A percentile compares a stretch with the other conserved stretches of the same genome.
These are phyloP conservation scores for Protomyctophum bolini DNA, from an alignment of 2,113 vertebrate genomes.

Conservation along the genomic window DNA sequence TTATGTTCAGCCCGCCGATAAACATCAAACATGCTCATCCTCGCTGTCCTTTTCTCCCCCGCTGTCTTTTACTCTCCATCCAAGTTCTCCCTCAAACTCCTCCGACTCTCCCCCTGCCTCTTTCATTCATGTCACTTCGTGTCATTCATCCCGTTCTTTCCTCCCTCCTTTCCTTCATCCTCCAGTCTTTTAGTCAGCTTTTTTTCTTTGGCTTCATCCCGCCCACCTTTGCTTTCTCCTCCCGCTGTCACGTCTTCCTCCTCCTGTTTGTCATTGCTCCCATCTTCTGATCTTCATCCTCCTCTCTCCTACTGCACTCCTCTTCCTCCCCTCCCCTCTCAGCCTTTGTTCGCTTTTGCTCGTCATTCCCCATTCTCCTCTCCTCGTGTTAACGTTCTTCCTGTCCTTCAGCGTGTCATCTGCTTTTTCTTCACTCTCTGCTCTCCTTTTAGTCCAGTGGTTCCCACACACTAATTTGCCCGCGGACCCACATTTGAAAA, in stretches of 20 bases:
- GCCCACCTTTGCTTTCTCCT: too few species aligned
- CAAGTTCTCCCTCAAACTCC: not conserved
- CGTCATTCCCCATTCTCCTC: not conserved
- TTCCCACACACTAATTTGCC: too few species aligned
- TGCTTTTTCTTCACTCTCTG: too few species aligned
- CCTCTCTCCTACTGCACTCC: not conserved
- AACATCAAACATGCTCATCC: not conserved
- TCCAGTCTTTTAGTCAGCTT: too few species aligned
- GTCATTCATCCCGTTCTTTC: too few species aligned
- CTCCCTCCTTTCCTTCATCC: too few species aligned
- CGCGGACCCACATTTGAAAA: too few species aligned
- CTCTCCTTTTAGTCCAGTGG: too few species aligned
- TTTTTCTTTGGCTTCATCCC: too few species aligned
- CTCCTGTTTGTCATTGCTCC: not conserved
- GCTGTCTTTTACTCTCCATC: not conserved
- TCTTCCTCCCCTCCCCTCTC: not conserved
- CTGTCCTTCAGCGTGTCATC: too few species aligned
- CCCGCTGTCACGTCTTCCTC: not conserved
- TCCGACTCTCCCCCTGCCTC: too few species aligned
- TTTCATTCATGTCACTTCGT: too few species aligned
- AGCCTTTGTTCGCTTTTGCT: not conserved
- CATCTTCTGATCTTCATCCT: not conserved
- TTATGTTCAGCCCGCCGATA: slow-evolving; percentile 2
- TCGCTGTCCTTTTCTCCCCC: not conserved
- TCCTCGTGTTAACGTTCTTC: not conserved